Evolutionary conservation across 2,113 vertebrate species (phyloP).

Genomic region (Todiramphus chloris): DNA sequence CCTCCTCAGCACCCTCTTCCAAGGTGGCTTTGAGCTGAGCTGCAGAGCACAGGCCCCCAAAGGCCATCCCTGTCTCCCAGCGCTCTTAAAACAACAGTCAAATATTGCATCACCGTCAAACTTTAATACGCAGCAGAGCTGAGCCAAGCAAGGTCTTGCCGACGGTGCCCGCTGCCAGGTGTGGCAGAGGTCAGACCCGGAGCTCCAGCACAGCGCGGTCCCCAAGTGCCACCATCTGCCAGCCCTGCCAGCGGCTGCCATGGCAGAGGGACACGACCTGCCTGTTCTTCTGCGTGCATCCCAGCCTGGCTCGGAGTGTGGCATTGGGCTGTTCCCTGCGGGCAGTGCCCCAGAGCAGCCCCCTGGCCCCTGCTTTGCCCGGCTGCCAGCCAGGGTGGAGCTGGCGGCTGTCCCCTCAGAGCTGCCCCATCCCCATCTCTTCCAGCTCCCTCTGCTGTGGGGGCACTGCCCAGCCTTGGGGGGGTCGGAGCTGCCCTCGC

Average conservation of each 20-base stretch:
- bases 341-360: background rate
- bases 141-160: background rate
- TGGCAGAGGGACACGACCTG: background rate
- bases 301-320: background rate
- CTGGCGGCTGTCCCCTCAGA: background rate
- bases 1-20: fast-evolving
- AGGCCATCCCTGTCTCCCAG: background rate
- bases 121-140: background rate
- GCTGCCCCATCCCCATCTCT: background rate
- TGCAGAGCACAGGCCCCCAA: background rate
- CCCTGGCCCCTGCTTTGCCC: background rate
- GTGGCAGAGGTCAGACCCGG: background rate
- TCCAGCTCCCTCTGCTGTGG: fast-evolving
- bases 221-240: background rate
- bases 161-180: background rate
- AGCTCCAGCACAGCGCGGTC: fast-evolving
- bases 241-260: fast-evolving
- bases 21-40: background rate
- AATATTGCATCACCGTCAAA: background rate
- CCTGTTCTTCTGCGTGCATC: background rate
- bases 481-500: fast-evolving
- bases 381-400: background rate
- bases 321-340: background rate
- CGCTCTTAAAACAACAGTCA: background rate
- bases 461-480: background rate